Evolutionary conservation across 2,113 vertebrate species (phyloP).

Genomic region (Caloenas nicobarica): DNA sequence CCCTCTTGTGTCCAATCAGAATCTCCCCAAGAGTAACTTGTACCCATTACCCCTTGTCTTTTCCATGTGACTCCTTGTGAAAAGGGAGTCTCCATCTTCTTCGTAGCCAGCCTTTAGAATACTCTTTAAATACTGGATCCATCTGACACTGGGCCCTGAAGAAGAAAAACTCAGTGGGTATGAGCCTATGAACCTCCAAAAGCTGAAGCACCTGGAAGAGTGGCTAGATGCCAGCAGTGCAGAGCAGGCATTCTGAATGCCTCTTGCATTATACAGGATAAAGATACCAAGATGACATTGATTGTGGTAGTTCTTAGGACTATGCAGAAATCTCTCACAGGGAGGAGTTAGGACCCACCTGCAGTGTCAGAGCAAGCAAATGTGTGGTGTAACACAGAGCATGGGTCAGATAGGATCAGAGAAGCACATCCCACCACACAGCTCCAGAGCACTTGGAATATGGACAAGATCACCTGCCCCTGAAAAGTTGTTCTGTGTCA

Average conservation of each 20-base stretch:
- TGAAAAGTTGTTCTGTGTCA: neutral
- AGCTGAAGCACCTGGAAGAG: conserved; percentile 2
- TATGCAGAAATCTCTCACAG: neutral
- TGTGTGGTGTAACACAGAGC: neutral
- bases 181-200: neutral
- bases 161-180: neutral
- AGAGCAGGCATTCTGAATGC: neutral
- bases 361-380: neutral
- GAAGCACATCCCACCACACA: neutral
- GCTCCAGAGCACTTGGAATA: neutral
- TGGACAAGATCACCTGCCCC: neutral
- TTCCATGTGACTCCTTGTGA: too few relatives aligned
- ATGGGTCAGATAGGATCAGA: neutral
- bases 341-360: neutral
- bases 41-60: too few relatives aligned
- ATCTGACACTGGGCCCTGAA: neutral
- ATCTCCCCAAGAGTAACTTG: too few relatives aligned
- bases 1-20: too few relatives aligned
- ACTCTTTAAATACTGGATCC: too few relatives aligned
- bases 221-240: neutral
- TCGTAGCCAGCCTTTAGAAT: too few relatives aligned
- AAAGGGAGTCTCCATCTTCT: too few relatives aligned
- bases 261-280: neutral
- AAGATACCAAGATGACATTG: neutral
- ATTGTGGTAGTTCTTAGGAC: neutral